These are phyloP conservation scores for Oikopleura albicans DNA, from an alignment of 23 tunicate species.

Conservation along the genomic window DNA sequence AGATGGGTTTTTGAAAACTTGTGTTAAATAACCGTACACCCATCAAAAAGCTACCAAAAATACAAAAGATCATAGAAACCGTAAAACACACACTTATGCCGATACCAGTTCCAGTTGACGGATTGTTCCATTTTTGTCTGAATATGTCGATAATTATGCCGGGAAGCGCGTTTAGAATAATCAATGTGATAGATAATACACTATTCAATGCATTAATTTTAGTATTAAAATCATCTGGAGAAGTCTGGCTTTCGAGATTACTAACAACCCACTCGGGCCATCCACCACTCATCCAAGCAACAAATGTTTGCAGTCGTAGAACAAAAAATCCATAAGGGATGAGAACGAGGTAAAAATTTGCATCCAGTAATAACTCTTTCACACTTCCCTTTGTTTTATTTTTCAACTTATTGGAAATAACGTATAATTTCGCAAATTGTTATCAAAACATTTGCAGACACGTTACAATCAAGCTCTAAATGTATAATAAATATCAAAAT, in stretches of 20 bases:
- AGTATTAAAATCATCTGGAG: background rate
- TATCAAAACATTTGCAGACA: too few relatives aligned
- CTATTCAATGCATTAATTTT: background rate
- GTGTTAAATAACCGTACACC: too few relatives aligned
- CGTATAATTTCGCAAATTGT: too few relatives aligned
- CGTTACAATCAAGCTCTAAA: too few relatives aligned
- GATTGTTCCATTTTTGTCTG: background rate
- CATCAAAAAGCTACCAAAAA: background rate
- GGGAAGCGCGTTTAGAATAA: background rate
- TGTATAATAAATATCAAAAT: too few relatives aligned
- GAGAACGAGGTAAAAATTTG: background rate
- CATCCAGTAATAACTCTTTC: background rate
- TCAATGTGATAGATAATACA: background rate
- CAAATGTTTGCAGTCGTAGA: background rate
- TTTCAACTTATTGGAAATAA: too few relatives aligned
- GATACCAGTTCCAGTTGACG: background rate
- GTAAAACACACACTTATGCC: background rate
- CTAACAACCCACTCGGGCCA: slow-evolving; percentile 16
- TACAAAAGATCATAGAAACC: background rate
- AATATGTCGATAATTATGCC: background rate
- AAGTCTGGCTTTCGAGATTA: background rate
- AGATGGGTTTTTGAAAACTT: too few relatives aligned
- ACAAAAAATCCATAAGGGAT: background rate
- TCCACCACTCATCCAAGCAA: slow-evolving; percentile 13
- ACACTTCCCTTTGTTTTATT: too few relatives aligned